A percentile compares a stretch with the other conserved stretches of the same genome.
These are phyloP conservation scores for Brachionus sp. DNA, from an alignment of 1,140 invertebrate species.

Conservation along the genomic window DNA sequence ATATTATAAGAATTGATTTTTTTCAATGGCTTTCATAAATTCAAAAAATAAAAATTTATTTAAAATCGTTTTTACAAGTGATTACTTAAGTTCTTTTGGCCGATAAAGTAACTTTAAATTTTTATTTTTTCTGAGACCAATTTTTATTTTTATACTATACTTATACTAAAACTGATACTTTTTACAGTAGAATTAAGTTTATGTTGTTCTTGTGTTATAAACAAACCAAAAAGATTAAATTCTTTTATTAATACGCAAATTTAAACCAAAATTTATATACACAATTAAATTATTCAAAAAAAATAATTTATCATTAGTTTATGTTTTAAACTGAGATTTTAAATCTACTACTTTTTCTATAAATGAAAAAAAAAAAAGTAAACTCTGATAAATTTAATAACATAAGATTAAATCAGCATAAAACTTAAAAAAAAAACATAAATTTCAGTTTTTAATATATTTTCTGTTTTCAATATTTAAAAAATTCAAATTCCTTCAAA, in stretches of 20 bases:
- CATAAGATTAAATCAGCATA: neutral
- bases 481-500: neutral
- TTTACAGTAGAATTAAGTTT: too few relatives aligned
- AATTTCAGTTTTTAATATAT: neutral
- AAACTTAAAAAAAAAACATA: neutral
- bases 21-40: too few relatives aligned
- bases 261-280: neutral
- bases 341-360: neutral
- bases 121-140: too few relatives aligned
- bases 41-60: too few relatives aligned
- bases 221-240: neutral
- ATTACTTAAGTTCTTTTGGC: too few relatives aligned
- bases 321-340: neutral
- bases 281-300: conserved; percentile 4
- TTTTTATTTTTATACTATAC: too few relatives aligned
- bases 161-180: too few relatives aligned
- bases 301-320: neutral
- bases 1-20: too few relatives aligned
- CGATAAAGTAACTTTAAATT: too few relatives aligned
- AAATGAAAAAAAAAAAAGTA: neutral
- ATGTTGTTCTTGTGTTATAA: neutral
- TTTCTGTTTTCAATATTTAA: neutral
- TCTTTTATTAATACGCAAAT: neutral
- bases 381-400: neutral
- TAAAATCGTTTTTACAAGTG: too few relatives aligned